Evolutionary conservation across 2,797 vertebrate genomes (phyloP).

Genomic region (Urocyon cinereoargenteus): DNA sequence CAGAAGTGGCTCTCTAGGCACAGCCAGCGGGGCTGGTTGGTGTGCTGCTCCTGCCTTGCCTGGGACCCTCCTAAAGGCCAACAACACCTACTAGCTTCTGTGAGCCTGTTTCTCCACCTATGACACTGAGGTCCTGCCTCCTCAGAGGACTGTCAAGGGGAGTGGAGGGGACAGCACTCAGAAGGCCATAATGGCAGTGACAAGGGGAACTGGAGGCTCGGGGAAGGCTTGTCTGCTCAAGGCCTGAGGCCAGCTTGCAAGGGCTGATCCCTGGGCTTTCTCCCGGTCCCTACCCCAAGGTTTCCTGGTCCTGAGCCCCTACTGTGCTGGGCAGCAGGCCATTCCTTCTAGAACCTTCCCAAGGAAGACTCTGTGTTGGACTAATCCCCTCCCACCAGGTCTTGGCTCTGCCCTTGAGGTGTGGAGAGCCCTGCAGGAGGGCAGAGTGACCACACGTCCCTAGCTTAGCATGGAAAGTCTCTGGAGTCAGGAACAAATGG

Average conservation of each 20-base stretch:
- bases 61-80: neutral
- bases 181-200: neutral
- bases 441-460: neutral
- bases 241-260: neutral
- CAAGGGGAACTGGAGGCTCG: neutral
- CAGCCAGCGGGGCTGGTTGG: no score
- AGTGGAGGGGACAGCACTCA: neutral
- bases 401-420: neutral
- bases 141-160: accelerated
- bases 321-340: neutral
- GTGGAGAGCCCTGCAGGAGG: neutral
- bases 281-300: neutral
- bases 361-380: neutral
- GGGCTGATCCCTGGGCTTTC: neutral
- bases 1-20: neutral
- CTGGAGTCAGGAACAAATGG: neutral
- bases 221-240: neutral
- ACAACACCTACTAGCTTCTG: neutral
- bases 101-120: neutral
- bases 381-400: neutral
- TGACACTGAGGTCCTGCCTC: neutral
- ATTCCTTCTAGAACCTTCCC: neutral
- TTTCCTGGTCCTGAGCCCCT: neutral
- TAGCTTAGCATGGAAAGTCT: neutral
- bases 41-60: no score